Evolutionary conservation across 2,888 invertebrate species (phyloP), one percentile per base, ranked within the genome.

Genomic region (Tipula unca): DNA sequence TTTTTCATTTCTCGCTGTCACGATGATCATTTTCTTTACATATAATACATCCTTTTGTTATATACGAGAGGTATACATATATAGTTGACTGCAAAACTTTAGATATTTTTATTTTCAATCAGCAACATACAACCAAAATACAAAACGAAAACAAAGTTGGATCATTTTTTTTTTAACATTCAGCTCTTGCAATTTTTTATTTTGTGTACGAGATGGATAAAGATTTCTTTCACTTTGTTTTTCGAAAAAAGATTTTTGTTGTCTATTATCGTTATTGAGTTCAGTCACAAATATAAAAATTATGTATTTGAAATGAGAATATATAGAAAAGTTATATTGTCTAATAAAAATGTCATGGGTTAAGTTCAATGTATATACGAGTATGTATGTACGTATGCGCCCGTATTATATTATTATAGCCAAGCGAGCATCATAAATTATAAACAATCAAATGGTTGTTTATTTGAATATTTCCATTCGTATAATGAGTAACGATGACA

Each of bases 31-130:
- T 69, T 69, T 69, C 69, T 69, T n/a, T n/a, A n/a, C n/a, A n/a
- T n/a, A n/a, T n/a, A n/a, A n/a, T n/a, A 69, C 25, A 69, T 69
- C 69, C 69, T 25, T 69, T 69, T 69, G 69, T 69, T n/a, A 48
- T 48, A 48, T 1, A 48, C 8, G 39, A 39, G 39, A 39, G 39
- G 39, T 39, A 39, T 13, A 39, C 1, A 48, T 48, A 48, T 6
- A 48, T n/a, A 48, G n/a, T n/a, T 48, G n/a, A 48, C 69, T 69
- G 69, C 25, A 69, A 25, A 69, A 69, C 69, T 69, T 69, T 69
- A 69, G 69, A 69, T n/a, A n/a, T 69, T 69, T 69, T 69, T 69
- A 69, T 69, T 69, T 69, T 69, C 69, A 69, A 69, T 69, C 69
- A 69, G 10, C 69, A 1, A 69, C 48, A 17, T 10, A 54, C 1